Conservation (phyloP, 2,797 vertebrate species). For the Valencia hispanica region DNA sequence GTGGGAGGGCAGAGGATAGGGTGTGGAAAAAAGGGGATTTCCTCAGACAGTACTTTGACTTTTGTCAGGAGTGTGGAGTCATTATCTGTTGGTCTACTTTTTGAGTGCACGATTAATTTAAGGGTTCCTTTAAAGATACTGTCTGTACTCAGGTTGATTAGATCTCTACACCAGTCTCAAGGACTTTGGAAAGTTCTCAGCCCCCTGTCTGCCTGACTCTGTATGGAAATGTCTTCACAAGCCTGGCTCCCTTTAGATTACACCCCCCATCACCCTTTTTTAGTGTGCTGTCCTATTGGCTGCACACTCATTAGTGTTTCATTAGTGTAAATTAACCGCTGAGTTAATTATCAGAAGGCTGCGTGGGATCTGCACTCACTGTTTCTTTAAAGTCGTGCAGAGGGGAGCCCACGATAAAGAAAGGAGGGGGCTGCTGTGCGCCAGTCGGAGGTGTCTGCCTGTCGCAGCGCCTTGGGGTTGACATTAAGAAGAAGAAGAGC, state of each 20-base stretch:
- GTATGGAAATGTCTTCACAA: conserved; percentile 22
- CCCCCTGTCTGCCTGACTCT: neutral
- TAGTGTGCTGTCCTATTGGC: conserved; percentile 1
- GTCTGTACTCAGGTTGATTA: neutral
- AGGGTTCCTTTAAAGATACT: neutral
- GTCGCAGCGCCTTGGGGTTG: conserved; percentile 67
- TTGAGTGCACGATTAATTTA: conserved; percentile 20
- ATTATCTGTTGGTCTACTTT: conserved; percentile 32
- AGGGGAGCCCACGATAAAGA: conserved; percentile 68
- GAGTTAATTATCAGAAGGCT: conserved; percentile 49
- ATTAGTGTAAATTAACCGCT: conserved; percentile 32
- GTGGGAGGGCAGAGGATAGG: conserved; percentile 73
- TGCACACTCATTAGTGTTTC: conserved; percentile 20
- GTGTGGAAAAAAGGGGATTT: conserved; percentile 74
- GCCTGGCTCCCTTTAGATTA: neutral
- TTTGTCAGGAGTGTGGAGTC: conserved; percentile 49
- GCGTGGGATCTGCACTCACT: conserved; percentile 55
- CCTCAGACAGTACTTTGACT: conserved; percentile 66
- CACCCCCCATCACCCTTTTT: neutral
- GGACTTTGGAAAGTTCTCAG: conserved; percentile 25
- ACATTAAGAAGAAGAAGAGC: conserved; percentile 74
- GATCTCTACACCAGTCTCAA: neutral
- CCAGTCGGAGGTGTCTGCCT: conserved; percentile 73
- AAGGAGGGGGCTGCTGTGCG: conserved; percentile 77
- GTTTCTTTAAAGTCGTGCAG: conserved; percentile 81